Conservation (phyloP, 2,113 vertebrate species). For the Bungarus multicinctus region DNA sequence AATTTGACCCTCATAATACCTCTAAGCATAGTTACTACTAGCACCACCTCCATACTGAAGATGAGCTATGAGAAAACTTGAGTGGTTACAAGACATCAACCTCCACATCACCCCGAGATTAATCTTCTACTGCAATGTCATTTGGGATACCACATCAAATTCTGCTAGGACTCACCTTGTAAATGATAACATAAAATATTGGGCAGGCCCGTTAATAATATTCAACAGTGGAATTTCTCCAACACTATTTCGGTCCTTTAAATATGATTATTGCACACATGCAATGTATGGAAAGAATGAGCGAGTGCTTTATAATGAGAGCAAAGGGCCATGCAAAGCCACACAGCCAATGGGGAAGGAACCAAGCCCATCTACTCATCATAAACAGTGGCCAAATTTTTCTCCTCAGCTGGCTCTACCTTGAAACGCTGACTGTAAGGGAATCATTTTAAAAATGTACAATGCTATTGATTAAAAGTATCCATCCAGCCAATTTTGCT, state of each 20-base stretch:
- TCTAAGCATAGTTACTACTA: slow-evolving; percentile 24
- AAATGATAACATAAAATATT: slow-evolving; percentile 26
- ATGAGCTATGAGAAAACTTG: slow-evolving; percentile 53
- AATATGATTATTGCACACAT: slow-evolving; percentile 44
- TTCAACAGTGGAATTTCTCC: slow-evolving; percentile 38
- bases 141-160: slow-evolving; percentile 47
- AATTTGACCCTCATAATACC: slow-evolving; percentile 28
- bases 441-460: slow-evolving; percentile 37
- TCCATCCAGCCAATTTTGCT: slow-evolving; percentile 2
- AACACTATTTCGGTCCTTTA: slow-evolving; percentile 27
- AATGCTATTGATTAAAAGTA: slow-evolving; percentile 26
- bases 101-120: background rate
- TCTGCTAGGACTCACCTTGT: slow-evolving; percentile 37
- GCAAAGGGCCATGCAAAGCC: slow-evolving; percentile 50
- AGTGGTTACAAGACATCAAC: slow-evolving; percentile 48
- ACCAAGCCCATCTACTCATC: slow-evolving; percentile 30
- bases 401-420: slow-evolving; percentile 34
- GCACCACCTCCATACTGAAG: slow-evolving; percentile 52
- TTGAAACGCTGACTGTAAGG: slow-evolving; percentile 35
- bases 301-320: slow-evolving; percentile 50
- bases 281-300: slow-evolving; percentile 43
- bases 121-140: background rate
- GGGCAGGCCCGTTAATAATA: slow-evolving; percentile 43
- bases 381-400: slow-evolving; percentile 23
- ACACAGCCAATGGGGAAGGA: slow-evolving; percentile 40